These are phyloP conservation scores for Nibea albiflora DNA, from an alignment of 2,113 vertebrate species.

Conservation along the genomic window DNA sequence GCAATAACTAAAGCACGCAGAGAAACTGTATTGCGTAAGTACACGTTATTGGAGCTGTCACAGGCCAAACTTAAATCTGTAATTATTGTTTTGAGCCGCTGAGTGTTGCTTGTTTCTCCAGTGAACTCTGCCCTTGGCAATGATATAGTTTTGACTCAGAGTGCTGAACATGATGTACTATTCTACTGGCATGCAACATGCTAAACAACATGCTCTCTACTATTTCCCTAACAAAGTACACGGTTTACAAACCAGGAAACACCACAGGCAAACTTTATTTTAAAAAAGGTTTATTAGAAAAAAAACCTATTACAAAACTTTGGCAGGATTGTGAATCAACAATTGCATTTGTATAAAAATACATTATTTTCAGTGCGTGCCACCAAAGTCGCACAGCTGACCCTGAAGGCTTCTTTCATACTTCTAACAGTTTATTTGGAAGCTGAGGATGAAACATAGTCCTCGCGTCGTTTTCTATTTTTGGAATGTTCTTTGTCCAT, in stretches of 20 bases:
- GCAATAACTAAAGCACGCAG: not conserved
- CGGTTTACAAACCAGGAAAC: slow-evolving; percentile 28
- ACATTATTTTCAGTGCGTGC: slow-evolving; percentile 75
- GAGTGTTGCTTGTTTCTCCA: slow-evolving; percentile 11
- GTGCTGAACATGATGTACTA: slow-evolving; percentile 52
- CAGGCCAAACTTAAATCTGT: not conserved
- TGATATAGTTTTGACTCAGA: slow-evolving; percentile 47
- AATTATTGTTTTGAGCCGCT: slow-evolving; percentile 45
- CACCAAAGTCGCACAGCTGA: slow-evolving; percentile 63
- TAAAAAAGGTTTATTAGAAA: slow-evolving; percentile 74
- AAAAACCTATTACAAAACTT: slow-evolving; percentile 76
- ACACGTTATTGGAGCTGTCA: slow-evolving; percentile 19
- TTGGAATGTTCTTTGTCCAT: slow-evolving; percentile 82
- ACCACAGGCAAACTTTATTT: slow-evolving; percentile 24
- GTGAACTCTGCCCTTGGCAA: slow-evolving; percentile 42
- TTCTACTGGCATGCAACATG: slow-evolving; percentile 26
- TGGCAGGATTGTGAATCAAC: slow-evolving; percentile 69
- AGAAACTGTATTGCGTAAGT: not conserved
- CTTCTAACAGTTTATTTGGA: slow-evolving; percentile 64
- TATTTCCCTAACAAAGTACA: not conserved
- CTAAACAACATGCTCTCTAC: not conserved
- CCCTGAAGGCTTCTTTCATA: slow-evolving; percentile 71
- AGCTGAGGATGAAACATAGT: slow-evolving; percentile 67
- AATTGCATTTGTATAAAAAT: slow-evolving; percentile 79
- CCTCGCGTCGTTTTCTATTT: slow-evolving; percentile 63